Percentiles rank a stretch among this genome's conserved stretches.
phyloP scores from a whole-genome alignment of 1,140 invertebrate genomes.

The Nasonia giraulti region DNA sequence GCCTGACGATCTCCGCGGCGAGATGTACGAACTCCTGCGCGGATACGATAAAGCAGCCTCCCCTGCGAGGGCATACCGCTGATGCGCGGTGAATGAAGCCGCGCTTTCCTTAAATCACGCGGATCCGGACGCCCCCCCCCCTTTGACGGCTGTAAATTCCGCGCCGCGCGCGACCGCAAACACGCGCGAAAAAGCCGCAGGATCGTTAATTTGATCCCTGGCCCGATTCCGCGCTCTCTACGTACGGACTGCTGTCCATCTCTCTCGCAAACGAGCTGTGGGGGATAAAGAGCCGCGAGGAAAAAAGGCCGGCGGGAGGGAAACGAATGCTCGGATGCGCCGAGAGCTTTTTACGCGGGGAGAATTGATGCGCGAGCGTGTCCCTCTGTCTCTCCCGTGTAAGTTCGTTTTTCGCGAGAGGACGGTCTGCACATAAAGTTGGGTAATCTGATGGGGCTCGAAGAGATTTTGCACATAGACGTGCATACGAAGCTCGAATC shows the following conservation, averaged over 20 bases:
- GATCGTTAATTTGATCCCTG: slow-evolving; percentile 48
- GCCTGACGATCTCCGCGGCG: no score
- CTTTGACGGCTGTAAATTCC: slow-evolving; percentile 26
- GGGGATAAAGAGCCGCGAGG: neutral
- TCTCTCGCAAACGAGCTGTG: neutral
- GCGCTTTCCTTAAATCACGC: slow-evolving; percentile 42
- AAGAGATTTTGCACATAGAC: no score
- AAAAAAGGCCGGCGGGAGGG: neutral
- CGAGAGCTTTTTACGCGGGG: neutral
- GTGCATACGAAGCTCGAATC: no score
- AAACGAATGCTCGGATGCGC: neutral
- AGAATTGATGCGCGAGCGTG: neutral
- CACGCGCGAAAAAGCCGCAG: slow-evolving; percentile 30
- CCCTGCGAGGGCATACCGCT: neutral
- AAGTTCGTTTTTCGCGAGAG: no score
- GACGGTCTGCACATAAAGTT: neutral
- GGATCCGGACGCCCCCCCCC: neutral
- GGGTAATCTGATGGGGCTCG: neutral
- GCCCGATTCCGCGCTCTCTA: slow-evolving; percentile 26
- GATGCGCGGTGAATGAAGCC: neutral
- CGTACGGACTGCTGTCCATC: neutral
- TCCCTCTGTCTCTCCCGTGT: no score
- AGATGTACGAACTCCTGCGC: neutral
- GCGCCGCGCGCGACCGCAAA: slow-evolving; percentile 22
- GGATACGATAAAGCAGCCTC: slow-evolving; percentile 18